A percentile compares a stretch with the other conserved stretches of the same genome.
These are phyloP conservation scores for Rhizomys pruinosus DNA, from an alignment of 2,113 vertebrate genomes.

Conservation along the genomic window DNA sequence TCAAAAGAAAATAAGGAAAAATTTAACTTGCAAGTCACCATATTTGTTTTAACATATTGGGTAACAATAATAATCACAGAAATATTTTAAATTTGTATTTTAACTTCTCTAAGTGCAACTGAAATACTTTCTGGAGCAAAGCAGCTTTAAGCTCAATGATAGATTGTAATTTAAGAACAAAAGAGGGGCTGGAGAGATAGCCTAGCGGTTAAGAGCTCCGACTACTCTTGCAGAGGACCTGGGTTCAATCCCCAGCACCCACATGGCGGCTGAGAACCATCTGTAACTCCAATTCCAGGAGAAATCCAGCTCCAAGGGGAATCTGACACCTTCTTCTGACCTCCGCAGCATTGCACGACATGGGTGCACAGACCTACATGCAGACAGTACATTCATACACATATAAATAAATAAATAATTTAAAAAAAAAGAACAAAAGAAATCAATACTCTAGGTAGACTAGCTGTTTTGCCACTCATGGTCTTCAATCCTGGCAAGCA, in stretches of 20 bases:
- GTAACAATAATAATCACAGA: not conserved
- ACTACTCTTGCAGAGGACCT: no score
- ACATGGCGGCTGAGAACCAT: no score
- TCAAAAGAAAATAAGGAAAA: constrained; percentile 36
- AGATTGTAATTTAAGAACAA: not conserved
- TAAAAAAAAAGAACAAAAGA: constrained; percentile 47
- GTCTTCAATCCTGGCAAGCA: not conserved
- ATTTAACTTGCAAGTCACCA: not conserved
- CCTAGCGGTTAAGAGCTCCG: no score
- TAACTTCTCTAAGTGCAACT: constrained; percentile 1
- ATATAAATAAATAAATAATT: no score
- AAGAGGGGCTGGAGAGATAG: no score
- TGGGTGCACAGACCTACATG: no score
- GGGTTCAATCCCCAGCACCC: no score
- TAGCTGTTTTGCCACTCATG: not conserved
- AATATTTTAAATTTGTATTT: constrained; percentile 2
- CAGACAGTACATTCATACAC: no score
- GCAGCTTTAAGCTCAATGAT: not conserved
- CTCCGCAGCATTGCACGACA: no score
- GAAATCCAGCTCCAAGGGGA: no score
- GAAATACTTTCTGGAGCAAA: not conserved
- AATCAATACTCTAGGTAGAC: not conserved
- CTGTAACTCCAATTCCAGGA: no score
- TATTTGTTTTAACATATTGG: constrained; percentile 24
- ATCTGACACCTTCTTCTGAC: no score